A percentile compares a stretch with the other conserved stretches of the same genome.
phyloP scores from a whole-genome alignment of 2,113 vertebrate genomes.

The Oncorhynchus masou region DNA sequence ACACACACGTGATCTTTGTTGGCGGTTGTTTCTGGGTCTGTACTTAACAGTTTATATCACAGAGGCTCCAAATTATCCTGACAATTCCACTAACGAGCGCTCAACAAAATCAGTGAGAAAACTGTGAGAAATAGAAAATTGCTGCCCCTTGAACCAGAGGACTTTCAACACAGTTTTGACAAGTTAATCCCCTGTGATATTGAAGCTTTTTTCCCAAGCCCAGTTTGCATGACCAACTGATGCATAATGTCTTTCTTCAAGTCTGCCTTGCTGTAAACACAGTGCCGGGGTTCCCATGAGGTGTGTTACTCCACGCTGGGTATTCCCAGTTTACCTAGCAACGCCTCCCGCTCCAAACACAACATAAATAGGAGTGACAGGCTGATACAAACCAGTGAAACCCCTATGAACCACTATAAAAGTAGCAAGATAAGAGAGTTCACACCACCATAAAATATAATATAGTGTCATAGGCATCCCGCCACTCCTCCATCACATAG shows the following conservation, averaged over 20 bases:
- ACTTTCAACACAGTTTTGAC: slow-evolving; percentile 50
- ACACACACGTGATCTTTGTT: not conserved
- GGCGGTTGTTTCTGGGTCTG: not conserved
- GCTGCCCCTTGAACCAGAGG: slow-evolving; percentile 37
- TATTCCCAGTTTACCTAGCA: slow-evolving; percentile 65
- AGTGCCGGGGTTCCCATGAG: slow-evolving; percentile 24
- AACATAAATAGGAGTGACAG: slow-evolving; percentile 50
- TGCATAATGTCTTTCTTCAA: slow-evolving; percentile 57
- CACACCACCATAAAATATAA: slow-evolving; percentile 45
- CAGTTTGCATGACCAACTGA: slow-evolving; percentile 47
- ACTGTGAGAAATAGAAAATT: not conserved
- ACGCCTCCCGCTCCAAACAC: slow-evolving; percentile 54
- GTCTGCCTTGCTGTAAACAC: slow-evolving; percentile 36
- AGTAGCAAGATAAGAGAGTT: slow-evolving; percentile 49
- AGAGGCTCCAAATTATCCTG: not conserved
- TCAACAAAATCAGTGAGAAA: not conserved
- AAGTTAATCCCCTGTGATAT: slow-evolving; percentile 53
- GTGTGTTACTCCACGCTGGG: slow-evolving; percentile 42
- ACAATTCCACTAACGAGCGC: not conserved
- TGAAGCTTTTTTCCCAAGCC: slow-evolving; percentile 26
- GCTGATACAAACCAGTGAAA: slow-evolving; percentile 38
- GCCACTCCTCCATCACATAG: slow-evolving; percentile 20
- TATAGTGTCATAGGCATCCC: slow-evolving; percentile 34
- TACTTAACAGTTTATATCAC: not conserved
- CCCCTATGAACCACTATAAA: slow-evolving; percentile 58